phyloP scores from a whole-genome alignment of 1,140 invertebrate species.

The Stegodyphus mimosarum region DNA sequence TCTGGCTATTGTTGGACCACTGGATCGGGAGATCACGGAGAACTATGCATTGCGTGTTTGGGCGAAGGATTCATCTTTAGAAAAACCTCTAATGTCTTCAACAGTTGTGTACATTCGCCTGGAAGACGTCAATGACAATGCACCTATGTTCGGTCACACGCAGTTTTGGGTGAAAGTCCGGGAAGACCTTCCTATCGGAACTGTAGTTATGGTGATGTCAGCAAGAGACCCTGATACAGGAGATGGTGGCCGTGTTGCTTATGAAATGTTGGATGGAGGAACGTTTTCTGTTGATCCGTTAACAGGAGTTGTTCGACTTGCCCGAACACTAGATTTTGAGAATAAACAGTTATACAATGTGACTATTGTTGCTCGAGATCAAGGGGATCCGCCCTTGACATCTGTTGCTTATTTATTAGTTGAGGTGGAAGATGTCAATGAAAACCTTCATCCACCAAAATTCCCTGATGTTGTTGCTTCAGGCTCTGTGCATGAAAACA shows the following conservation, averaged over 20 bases:
- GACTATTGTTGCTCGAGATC: constrained; percentile 61
- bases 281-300: constrained; percentile 59
- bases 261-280: constrained; percentile 66
- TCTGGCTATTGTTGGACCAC: constrained; percentile 78
- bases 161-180: constrained; percentile 82
- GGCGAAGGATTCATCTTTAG: constrained; percentile 77
- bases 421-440: constrained; percentile 64
- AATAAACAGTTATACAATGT: constrained; percentile 63
- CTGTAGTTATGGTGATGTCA: constrained; percentile 84
- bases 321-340: constrained; percentile 71
- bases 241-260: constrained; percentile 77
- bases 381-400: constrained; percentile 59
- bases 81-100: constrained; percentile 76
- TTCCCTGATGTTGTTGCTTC: constrained; percentile 84
- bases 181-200: constrained; percentile 90
- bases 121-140: constrained; percentile 92
- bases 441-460: constrained; percentile 77
- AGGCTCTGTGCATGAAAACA: constrained; percentile 78
- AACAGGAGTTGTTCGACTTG: constrained; percentile 59
- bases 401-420: constrained; percentile 58
- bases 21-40: constrained; percentile 87
- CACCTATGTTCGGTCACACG: constrained; percentile 77
- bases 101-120: constrained; percentile 81
- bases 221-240: constrained; percentile 90
- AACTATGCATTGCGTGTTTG: constrained; percentile 85